Base-by-base conservation (phyloP, 2,888 invertebrate species). In the Iphiclides podalirius region DNA sequence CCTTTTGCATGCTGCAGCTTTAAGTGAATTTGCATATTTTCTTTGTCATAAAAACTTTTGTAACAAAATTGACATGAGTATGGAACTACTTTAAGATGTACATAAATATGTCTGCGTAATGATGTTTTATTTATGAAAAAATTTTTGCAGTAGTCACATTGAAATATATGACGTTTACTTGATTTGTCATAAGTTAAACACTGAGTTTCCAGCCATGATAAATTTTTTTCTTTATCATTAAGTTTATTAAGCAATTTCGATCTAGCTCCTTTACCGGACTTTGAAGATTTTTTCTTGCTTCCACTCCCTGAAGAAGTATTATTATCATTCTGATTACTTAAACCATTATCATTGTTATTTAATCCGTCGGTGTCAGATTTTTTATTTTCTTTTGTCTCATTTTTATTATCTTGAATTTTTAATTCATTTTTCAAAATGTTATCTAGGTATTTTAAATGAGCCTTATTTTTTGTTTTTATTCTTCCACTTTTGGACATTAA, bases 51-150 rank as follows among this genome's bases (percentile, higher is more conserved):
- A 69, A 94, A 94, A 33, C 85, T 82, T 60, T 90, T 91, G 9
- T 90, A 84, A 65, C 94, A 94, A 50, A 90, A 82, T 4, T 80
- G 75, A 67, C 94, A 94, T 40, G 84, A 72, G 63, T 90, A 92
- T 0, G 92, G 93, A 37, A 92, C 88, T 58, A 92, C 87, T 54
- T 92, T 90, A 0, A 92, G 90, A 68, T 95, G 94, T 15, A 90
- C 87, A 43, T 92, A 89, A 54, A 91, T 82, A 68, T 95, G 95
- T 63, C 93, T 92, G 37, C 90, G 88, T 52, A 95, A 77, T 63
- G 93, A 92, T 53, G 92, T 91, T 58, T 91, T 91, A 43, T 90
- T 90, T 41, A 89, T 83, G 69, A 94, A 94, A 35, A 79, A 79
- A 75, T 92, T 93, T 1, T 89, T 71, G 65, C 94, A 94, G 49